Evolutionary conservation across 2,113 vertebrate genomes (phyloP).

Genomic region (Opisthocomus hoazin): DNA sequence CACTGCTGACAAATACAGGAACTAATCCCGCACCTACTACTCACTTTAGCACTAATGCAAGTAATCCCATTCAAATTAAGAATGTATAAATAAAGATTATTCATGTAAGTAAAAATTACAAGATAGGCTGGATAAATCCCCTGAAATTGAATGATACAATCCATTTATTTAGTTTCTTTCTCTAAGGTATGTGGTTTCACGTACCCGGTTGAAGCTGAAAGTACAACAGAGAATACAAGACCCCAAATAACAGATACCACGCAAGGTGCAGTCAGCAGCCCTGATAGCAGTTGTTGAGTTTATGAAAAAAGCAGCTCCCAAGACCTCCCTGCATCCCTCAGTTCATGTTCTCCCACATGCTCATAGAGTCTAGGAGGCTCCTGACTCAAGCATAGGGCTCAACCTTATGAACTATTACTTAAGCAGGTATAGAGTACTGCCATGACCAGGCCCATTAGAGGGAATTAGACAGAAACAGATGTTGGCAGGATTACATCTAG

Average conservation of each 20-base stretch:
- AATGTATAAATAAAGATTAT: constrained; percentile 16
- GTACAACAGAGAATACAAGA: not conserved
- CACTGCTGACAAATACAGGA: constrained; percentile 6
- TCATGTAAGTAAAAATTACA: constrained; percentile 22
- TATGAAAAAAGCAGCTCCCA: not conserved
- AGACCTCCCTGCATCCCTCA: not conserved
- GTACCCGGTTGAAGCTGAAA: not conserved
- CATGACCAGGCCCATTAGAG: not conserved
- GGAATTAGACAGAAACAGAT: not conserved
- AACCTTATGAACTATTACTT: not conserved
- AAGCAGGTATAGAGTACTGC: not conserved
- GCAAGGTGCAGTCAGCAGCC: not conserved
- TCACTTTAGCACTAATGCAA: constrained; percentile 11
- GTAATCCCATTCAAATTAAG: constrained; percentile 38
- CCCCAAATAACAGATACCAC: not conserved
- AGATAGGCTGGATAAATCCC: not conserved
- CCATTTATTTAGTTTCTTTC: constrained; percentile 6
- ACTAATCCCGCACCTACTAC: constrained; percentile 33
- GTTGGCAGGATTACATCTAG: not conserved
- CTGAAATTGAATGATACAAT: constrained; percentile 23
- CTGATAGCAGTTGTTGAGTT: not conserved
- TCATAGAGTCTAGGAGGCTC: not conserved
- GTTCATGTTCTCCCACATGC: not conserved
- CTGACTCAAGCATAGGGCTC: not conserved
- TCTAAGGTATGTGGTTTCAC: not conserved